These are phyloP conservation scores for Diadegma fenestrale DNA, from an alignment of 2,888 invertebrate genomes.

Conservation along the genomic window DNA sequence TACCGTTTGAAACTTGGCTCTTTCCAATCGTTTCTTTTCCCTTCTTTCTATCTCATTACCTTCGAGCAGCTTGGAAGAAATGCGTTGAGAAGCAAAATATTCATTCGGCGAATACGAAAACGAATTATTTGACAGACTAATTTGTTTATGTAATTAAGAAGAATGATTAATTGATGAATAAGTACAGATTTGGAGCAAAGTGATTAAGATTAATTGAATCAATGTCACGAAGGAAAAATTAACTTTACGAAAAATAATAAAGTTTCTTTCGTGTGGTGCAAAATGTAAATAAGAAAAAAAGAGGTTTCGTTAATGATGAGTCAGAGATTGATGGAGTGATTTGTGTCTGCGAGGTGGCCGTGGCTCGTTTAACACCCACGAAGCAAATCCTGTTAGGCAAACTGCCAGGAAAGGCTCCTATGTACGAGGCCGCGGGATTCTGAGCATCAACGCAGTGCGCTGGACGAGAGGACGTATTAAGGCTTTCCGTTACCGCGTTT, in stretches of 20 bases:
- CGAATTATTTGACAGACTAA: not conserved
- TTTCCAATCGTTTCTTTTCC: not conserved
- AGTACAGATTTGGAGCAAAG: not conserved
- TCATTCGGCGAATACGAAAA: not conserved
- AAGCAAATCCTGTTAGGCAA: conserved; percentile 69
- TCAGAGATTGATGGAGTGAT: conserved; percentile 62
- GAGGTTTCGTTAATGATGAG: conserved; percentile 40
- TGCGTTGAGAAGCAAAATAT: not conserved
- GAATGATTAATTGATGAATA: not conserved
- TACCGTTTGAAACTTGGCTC: conserved; percentile 7
- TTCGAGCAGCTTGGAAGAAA: not conserved
- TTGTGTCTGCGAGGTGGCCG: conserved; percentile 52
- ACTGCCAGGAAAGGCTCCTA: conserved; percentile 60
- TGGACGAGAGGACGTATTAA: conserved; percentile 57
- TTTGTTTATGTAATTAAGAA: not conserved
- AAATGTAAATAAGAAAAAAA: not conserved
- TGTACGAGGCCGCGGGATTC: conserved; percentile 49
- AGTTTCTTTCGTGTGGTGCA: not conserved
- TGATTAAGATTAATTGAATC: not conserved
- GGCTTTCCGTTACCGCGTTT: conserved; percentile 65
- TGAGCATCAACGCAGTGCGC: conserved; percentile 34
- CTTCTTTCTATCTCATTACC: not conserved
- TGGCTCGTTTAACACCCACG: conserved; percentile 68
- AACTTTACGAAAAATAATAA: conserved; percentile 26
- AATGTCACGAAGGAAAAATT: not conserved